Percentiles rank a stretch among this genome's conserved stretches.
phyloP scores from a whole-genome alignment of 1,140 invertebrate genomes.

The Drosophila sp. region DNA sequence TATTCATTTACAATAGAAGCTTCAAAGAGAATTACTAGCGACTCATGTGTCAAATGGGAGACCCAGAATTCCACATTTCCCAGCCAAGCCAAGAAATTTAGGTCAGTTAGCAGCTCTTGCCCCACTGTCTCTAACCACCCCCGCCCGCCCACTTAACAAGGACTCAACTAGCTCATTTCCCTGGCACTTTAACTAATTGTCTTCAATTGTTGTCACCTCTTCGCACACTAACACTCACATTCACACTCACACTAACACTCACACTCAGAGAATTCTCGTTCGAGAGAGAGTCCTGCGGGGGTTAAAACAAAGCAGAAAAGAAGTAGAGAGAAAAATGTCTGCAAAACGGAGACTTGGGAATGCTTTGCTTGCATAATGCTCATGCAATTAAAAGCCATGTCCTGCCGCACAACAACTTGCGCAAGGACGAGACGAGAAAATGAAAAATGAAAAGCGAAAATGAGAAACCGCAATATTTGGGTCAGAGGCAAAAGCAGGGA shows the following conservation, averaged over 20 bases:
- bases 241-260: too few species aligned
- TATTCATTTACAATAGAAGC: background rate
- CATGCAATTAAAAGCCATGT: conserved; percentile 74
- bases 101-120: background rate
- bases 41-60: background rate
- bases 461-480: conserved; percentile 56
- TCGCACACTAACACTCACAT: conserved; percentile 18
- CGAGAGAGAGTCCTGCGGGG: conserved; percentile 14
- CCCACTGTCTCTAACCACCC: conserved; percentile 2
- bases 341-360: conserved; percentile 55
- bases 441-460: conserved; percentile 62
- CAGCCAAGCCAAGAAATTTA: background rate
- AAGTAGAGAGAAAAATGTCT: conserved; percentile 46
- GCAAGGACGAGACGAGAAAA: conserved; percentile 49
- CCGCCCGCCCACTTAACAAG: conserved; percentile 4
- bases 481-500: conserved; percentile 41
- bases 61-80: conserved; percentile 1
- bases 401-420: conserved; percentile 31
- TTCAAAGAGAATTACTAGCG: too few species aligned
- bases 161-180: conserved; percentile 56
- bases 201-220: conserved; percentile 64
- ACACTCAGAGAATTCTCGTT: background rate
- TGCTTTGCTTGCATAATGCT: conserved; percentile 70
- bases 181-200: conserved; percentile 74
- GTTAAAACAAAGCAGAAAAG: conserved; percentile 10